These are phyloP conservation scores for Falco biarmicus DNA, from an alignment of 2,797 vertebrate genomes.

Conservation along the genomic window DNA sequence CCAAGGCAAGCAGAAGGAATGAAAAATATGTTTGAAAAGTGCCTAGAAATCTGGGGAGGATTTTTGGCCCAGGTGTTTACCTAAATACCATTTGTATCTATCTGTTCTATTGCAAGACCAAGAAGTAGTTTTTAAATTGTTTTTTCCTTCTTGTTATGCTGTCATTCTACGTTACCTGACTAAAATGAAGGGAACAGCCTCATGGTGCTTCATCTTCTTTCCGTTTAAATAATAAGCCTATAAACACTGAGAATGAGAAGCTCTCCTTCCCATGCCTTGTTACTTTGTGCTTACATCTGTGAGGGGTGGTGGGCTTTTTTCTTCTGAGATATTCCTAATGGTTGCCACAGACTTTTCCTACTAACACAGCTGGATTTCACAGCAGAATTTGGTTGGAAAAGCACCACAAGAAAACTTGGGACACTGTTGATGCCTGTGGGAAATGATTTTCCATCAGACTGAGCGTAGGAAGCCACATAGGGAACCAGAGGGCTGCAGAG, in stretches of 20 bases:
- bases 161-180: neutral
- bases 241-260: neutral
- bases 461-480: fast-evolving
- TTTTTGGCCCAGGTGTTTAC: neutral
- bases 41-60: neutral
- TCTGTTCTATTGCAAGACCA: neutral
- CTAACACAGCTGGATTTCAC: neutral
- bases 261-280: neutral
- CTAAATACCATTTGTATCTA: neutral
- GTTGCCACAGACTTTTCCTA: neutral
- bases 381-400: neutral
- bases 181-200: neutral
- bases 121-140: neutral
- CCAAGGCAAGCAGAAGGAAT: neutral
- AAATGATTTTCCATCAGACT: neutral
- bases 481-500: neutral
- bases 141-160: neutral
- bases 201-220: neutral
- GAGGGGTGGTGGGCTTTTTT: fast-evolving
- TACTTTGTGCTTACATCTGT: neutral
- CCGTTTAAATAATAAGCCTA: neutral
- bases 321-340: neutral
- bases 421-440: neutral
- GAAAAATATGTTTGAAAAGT: neutral
- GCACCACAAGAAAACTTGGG: neutral